phyloP scores from a whole-genome alignment of 2,113 vertebrate species.

The Zosterops pallidus region DNA sequence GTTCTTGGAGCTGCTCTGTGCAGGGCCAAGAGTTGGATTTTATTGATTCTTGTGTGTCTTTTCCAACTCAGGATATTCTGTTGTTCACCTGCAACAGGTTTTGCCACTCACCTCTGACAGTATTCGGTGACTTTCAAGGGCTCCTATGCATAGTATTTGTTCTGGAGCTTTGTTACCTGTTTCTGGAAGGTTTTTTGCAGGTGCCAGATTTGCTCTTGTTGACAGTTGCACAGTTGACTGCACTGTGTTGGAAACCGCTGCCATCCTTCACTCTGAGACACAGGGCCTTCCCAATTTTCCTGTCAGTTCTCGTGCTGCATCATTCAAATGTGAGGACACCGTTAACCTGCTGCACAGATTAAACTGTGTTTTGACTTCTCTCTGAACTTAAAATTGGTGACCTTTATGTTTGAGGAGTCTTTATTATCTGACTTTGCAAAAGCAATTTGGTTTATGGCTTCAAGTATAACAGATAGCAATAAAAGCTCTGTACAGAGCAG shows the following conservation, averaged over 20 bases:
- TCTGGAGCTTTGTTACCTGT: not conserved
- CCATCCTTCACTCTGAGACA: not conserved
- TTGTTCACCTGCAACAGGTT: not conserved
- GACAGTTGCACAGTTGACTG: not conserved
- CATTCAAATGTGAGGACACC: not conserved
- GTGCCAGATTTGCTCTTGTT: not conserved
- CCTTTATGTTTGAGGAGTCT: not conserved
- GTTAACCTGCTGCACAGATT: not conserved
- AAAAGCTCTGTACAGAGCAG: slow-evolving; percentile 21
- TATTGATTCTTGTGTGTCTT: not conserved
- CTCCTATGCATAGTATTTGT: not conserved
- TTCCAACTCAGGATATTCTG: not conserved
- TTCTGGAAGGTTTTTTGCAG: not conserved
- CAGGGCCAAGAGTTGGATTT: not conserved
- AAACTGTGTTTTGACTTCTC: not conserved
- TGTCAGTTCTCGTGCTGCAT: not conserved
- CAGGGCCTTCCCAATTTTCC: not conserved
- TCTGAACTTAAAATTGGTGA: not conserved
- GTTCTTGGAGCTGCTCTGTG: not conserved
- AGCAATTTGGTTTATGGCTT: not conserved
- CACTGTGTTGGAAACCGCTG: not conserved
- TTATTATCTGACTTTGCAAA: not conserved
- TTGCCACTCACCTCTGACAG: not conserved
- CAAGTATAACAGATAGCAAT: slow-evolving; percentile 27
- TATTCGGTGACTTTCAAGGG: not conserved